Evolutionary conservation across 2,888 invertebrate species (phyloP).

Genomic region (Minunthozetes semirufus): DNA sequence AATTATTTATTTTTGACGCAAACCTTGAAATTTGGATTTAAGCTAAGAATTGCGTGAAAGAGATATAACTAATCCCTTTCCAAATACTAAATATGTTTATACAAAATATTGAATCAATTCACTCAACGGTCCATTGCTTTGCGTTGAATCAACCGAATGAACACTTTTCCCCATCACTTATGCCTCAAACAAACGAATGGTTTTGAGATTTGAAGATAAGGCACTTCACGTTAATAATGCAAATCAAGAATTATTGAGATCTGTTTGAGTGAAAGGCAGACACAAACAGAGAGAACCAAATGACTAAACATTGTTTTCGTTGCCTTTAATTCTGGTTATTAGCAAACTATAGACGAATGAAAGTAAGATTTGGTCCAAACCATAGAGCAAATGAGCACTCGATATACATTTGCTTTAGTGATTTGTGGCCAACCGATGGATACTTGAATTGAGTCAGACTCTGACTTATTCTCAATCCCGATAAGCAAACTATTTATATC

Average conservation of each 20-base stretch:
- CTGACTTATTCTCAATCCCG: neutral
- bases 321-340: neutral
- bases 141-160: neutral
- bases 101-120: neutral
- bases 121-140: neutral
- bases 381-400: constrained; percentile 20
- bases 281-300: neutral
- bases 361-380: neutral
- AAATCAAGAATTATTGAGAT: constrained; percentile 10
- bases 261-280: neutral
- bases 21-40: neutral
- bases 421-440: constrained; percentile 8
- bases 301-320: neutral
- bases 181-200: neutral
- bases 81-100: neutral
- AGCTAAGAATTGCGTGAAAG: neutral
- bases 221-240: constrained; percentile 3
- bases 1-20: neutral
- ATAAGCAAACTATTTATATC: neutral
- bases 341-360: neutral
- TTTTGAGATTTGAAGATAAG: neutral
- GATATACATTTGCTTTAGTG: constrained; percentile 14
- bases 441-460: neutral
- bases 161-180: neutral
- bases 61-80: neutral